Conservation (phyloP, 2,888 invertebrate genomes). For the Abrostola triplasia region DNA sequence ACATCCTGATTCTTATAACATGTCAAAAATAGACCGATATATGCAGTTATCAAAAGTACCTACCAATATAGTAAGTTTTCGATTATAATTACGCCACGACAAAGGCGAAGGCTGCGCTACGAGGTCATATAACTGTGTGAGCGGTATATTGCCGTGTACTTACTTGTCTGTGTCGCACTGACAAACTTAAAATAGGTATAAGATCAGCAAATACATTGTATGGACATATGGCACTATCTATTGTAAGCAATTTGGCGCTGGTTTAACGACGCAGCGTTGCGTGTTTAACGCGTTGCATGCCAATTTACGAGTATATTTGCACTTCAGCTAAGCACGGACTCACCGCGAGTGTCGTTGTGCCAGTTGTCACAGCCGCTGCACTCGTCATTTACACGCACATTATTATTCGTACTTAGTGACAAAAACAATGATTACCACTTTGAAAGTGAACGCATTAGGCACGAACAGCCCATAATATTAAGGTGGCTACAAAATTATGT, state of each 20-base stretch:
- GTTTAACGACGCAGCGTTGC: constrained; percentile 41
- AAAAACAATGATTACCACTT: constrained; percentile 45
- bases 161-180: constrained; percentile 38
- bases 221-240: constrained; percentile 27
- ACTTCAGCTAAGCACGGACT: constrained; percentile 43
- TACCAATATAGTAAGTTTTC: constrained; percentile 55
- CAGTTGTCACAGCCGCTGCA: constrained; percentile 53
- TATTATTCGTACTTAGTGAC: constrained; percentile 38
- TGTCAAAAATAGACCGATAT: constrained; percentile 9
- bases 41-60: constrained; percentile 12
- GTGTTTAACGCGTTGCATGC: constrained; percentile 46
- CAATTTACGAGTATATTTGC: constrained; percentile 46
- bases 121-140: constrained; percentile 79
- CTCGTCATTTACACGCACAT: constrained; percentile 46
- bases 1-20: neutral
- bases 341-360: constrained; percentile 58
- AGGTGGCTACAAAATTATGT: constrained; percentile 3
- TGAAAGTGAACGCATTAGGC: constrained; percentile 40
- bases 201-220: constrained; percentile 35
- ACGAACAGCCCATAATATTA: constrained; percentile 33
- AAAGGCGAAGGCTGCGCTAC: constrained; percentile 77
- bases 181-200: constrained; percentile 36
- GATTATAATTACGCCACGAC: constrained; percentile 65
- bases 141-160: constrained; percentile 61
- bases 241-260: constrained; percentile 38